Conservation (phyloP, 2,797 vertebrate genomes). For the Rhabdomys pumilio region DNA sequence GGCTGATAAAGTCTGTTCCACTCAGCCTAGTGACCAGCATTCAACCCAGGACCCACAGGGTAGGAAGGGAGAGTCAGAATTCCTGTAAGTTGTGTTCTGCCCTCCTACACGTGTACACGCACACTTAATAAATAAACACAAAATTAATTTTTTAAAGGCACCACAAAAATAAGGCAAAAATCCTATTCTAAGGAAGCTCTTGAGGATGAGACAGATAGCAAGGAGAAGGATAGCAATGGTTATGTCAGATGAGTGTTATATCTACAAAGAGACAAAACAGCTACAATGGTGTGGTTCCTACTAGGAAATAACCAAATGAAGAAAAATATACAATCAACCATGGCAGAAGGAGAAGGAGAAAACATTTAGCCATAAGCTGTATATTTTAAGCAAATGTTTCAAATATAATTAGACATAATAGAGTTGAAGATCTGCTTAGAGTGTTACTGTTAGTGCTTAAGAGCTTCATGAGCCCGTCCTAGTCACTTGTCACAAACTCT, state of each 20-base stretch:
- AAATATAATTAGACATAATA: constrained; percentile 33
- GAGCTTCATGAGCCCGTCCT: background rate
- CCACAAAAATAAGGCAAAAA: constrained; percentile 42
- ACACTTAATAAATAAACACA: background rate
- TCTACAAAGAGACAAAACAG: background rate
- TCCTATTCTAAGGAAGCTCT: constrained; percentile 1
- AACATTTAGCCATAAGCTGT: background rate
- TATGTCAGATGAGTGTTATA: background rate
- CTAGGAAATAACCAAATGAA: constrained; percentile 12
- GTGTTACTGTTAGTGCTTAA: constrained; percentile 45
- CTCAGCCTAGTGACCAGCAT: background rate
- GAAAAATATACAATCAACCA: constrained; percentile 18
- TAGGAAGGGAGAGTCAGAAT: background rate
- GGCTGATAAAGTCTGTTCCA: background rate
- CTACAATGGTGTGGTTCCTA: background rate
- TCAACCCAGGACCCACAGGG: background rate
- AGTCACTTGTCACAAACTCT: constrained; percentile 41
- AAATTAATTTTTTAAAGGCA: background rate
- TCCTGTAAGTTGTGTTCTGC: background rate
- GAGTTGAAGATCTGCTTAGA: constrained; percentile 27
- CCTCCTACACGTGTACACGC: background rate
- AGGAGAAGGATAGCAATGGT: background rate
- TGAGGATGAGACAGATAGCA: background rate
- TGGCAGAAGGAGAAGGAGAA: background rate
- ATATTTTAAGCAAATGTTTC: constrained; percentile 60